These are phyloP conservation scores for Aphyosemion australe DNA, from an alignment of 2,113 vertebrate genomes.

Conservation along the genomic window DNA sequence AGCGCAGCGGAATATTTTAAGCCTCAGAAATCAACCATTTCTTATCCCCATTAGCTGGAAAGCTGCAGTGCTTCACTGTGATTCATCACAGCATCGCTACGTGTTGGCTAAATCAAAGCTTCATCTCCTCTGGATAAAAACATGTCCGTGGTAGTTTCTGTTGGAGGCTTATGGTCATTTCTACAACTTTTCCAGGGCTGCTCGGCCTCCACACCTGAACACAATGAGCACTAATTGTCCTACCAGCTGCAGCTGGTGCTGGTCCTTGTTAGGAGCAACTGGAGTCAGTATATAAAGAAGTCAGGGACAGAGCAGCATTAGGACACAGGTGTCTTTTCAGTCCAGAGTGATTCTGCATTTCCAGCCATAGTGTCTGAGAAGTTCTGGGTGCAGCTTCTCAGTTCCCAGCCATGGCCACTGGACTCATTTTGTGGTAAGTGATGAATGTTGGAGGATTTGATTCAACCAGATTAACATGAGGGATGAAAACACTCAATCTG, in stretches of 20 bases:
- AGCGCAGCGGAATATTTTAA: too few relatives aligned
- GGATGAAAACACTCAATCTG: neutral
- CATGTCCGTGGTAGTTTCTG: too few relatives aligned
- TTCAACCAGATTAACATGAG: neutral
- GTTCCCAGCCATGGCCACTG: slow-evolving; percentile 44
- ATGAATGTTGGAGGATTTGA: neutral
- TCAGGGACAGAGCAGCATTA: neutral
- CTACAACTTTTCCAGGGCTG: neutral
- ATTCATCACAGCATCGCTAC: too few relatives aligned
- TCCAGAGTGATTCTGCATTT: neutral
- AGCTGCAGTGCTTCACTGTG: too few relatives aligned
- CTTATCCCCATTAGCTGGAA: too few relatives aligned
- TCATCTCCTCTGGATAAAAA: too few relatives aligned
- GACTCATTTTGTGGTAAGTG: slow-evolving; percentile 36
- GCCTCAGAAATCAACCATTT: too few relatives aligned
- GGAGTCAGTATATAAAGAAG: slow-evolving; percentile 20
- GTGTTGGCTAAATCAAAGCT: too few relatives aligned
- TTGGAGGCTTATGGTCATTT: too few relatives aligned
- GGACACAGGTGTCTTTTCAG: neutral
- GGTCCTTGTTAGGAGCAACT: slow-evolving; percentile 9
- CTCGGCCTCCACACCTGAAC: slow-evolving; percentile 34
- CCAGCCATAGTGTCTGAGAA: slow-evolving; percentile 9
- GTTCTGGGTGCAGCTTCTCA: neutral
- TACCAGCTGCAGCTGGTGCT: slow-evolving; percentile 39
- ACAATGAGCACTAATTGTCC: slow-evolving; percentile 30